Base-by-base conservation (phyloP, 2,888 invertebrate species). In the Dastarcus helophoroides region DNA sequence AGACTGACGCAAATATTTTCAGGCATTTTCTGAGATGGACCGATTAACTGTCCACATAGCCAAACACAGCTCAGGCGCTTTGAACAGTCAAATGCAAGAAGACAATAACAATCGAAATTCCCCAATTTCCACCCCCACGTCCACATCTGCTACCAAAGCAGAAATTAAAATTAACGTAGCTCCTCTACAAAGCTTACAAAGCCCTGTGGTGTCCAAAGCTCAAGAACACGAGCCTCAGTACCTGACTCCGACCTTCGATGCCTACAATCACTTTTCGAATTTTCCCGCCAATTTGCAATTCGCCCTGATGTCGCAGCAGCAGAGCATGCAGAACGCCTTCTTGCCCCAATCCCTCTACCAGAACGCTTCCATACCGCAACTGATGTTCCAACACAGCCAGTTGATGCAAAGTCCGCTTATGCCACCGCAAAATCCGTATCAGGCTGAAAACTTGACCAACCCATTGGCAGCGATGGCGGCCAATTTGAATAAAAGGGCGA, bases 1-100 rank as follows among this genome's bases (percentile, higher is more conserved):
- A 19, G 8, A 19, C 8, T 19, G 19, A 19, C 7, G 19, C 7
- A 7, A 19, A 8, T 7, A 19, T 14, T 33, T 31, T 23, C 41
- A 68, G 64, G 79, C 79, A 1, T 80, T 79, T 54, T 77, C 79
- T n/a, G 79, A 81, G 45, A 58, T 76, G 29, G 74, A 76, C 33
- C 68, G 76, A 31, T 60, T 82, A 24, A 67, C 76, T 14, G 68
- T 73, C 1, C 83, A 83, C 58, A 70, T 80, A 17, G 68, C 74
- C 9, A 80, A 80, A 51, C 82, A 83, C 53, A 73, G 69, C 43
- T 68, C 69, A 13, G 69, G 71, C 8, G 70, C 69, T 5, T 60
- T 74, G 19, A 63, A 66, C 37, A 60, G 62, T 35, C 64, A 65
- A 34, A 51, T 54, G 9, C 44, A 58, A 33, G 52, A 56, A 34